Percentiles rank a stretch among this genome's conserved stretches.
phyloP scores from a whole-genome alignment of 2,797 vertebrate species.

The Poeciliopsis turneri region DNA sequence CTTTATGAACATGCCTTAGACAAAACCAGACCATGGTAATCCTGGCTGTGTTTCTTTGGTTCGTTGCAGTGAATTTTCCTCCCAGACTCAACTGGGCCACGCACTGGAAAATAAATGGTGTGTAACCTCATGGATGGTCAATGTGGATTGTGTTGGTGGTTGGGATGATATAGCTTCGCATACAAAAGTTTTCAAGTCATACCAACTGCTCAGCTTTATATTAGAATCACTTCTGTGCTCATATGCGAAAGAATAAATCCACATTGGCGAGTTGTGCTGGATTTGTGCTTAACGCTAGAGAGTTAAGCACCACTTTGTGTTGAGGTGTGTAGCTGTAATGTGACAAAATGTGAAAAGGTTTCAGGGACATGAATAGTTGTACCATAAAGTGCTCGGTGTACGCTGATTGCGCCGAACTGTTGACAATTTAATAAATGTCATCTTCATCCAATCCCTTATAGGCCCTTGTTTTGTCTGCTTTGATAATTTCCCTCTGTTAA shows the following conservation, averaged over 20 bases:
- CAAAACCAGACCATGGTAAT: not conserved
- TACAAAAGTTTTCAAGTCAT: not conserved
- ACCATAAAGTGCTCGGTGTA: not conserved
- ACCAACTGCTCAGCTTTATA: not conserved
- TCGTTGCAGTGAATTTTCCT: not conserved
- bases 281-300: not conserved
- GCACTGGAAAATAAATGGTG: not conserved
- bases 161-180: not conserved
- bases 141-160: not conserved
- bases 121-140: not conserved
- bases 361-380: not conserved
- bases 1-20: not conserved
- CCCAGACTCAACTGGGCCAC: not conserved
- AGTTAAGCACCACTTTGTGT: not conserved
- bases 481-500: constrained; percentile 27
- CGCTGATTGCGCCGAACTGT: not conserved
- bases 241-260: not conserved
- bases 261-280: not conserved
- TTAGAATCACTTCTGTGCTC: not conserved
- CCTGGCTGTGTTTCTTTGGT: not conserved
- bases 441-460: not conserved
- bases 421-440: constrained; percentile 14
- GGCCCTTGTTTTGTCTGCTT: constrained; percentile 20
- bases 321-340: not conserved
- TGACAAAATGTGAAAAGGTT: not conserved